phyloP scores from a whole-genome alignment of 2,888 invertebrate species.

The Ethmia dodecea region DNA sequence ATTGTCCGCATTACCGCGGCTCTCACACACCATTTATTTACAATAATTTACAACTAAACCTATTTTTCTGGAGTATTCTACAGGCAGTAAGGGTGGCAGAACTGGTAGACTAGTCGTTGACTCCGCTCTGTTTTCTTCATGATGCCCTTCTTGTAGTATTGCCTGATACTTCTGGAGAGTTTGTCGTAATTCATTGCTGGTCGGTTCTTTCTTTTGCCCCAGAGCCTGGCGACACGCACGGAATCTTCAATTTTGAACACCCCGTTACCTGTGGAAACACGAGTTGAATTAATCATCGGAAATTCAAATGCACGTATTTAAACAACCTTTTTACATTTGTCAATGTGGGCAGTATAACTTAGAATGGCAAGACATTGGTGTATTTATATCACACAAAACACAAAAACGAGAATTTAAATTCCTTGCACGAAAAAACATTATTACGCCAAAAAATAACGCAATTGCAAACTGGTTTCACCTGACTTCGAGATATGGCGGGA shows the following conservation, averaged over 20 bases:
- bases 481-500: too few species aligned
- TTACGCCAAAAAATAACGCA: too few species aligned
- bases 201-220: slow-evolving; percentile 98
- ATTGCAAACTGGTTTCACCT: too few species aligned
- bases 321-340: too few species aligned
- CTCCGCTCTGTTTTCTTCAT: slow-evolving; percentile 99
- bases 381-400: too few species aligned
- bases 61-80: slow-evolving; percentile 53
- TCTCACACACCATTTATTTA: slow-evolving; percentile 39
- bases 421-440: too few species aligned
- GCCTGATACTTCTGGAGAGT: slow-evolving; percentile 96
- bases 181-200: slow-evolving; percentile 99
- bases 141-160: slow-evolving; percentile 99
- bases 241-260: slow-evolving; percentile 99
- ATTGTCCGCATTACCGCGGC: slow-evolving; percentile 73
- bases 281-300: slow-evolving; percentile 51
- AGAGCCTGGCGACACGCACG: slow-evolving; percentile 96
- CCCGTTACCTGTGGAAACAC: slow-evolving; percentile 80
- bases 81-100: slow-evolving; percentile 95
- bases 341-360: too few species aligned
- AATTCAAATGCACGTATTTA: too few species aligned
- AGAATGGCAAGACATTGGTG: too few species aligned
- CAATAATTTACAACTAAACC: slow-evolving; percentile 40
- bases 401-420: too few species aligned
- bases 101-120: slow-evolving; percentile 98